Evolutionary conservation across 2,797 vertebrate species (phyloP).

Genomic region (Karalla daura): DNA sequence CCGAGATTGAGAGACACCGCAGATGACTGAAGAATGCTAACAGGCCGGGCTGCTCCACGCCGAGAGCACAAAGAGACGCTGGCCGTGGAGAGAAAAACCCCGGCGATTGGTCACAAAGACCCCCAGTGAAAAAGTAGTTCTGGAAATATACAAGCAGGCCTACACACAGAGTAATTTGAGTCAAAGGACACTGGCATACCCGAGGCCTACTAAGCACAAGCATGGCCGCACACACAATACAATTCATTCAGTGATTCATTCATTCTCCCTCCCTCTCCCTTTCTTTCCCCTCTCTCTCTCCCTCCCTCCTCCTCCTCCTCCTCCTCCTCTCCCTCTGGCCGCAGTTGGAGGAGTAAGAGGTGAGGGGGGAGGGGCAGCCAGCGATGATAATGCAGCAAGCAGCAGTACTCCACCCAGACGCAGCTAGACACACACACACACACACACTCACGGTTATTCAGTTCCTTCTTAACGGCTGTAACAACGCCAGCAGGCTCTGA

Average conservation of each 20-base stretch:
- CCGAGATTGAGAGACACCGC: conserved; percentile 29
- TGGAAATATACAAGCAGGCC: conserved; percentile 62
- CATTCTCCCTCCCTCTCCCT: conserved; percentile 81
- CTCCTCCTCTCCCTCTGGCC: conserved; percentile 72
- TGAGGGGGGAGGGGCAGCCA: conserved; percentile 84
- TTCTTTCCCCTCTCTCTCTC: conserved; percentile 77
- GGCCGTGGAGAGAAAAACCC: conserved; percentile 44
- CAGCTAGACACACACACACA: conserved; percentile 72
- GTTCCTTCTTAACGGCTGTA: conserved; percentile 76
- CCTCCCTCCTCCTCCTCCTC: conserved; percentile 71
- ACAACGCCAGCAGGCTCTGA: conserved; percentile 60
- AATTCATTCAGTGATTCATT: conserved; percentile 88
- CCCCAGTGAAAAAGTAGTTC: conserved; percentile 50
- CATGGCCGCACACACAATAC: conserved; percentile 85
- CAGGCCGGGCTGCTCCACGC: conserved; percentile 48
- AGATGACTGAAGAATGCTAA: conserved; percentile 54
- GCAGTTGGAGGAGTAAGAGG: conserved; percentile 79
- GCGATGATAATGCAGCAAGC: conserved; percentile 86
- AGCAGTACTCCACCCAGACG: conserved; percentile 86
- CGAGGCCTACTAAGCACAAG: conserved; percentile 76
- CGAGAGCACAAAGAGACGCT: conserved; percentile 52
- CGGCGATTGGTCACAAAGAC: conserved; percentile 59
- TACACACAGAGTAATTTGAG: conserved; percentile 73
- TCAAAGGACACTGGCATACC: conserved; percentile 73
- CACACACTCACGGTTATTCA: conserved; percentile 72